Evolutionary conservation across 2,113 vertebrate species (phyloP).

Genomic region (Gorsachius goisagi): DNA sequence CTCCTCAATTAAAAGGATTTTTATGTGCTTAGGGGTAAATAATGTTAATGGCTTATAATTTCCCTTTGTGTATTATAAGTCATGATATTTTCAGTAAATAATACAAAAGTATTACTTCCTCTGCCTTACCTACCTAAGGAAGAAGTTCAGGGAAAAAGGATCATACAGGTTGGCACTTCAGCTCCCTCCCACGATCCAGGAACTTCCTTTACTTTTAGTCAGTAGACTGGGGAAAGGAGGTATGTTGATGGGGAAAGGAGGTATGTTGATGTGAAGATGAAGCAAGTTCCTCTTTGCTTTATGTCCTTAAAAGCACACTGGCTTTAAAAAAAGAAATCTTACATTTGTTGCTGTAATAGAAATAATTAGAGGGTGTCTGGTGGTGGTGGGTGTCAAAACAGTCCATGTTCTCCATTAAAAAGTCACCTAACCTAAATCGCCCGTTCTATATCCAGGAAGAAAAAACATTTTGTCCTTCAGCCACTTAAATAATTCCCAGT

Average conservation of each 20-base stretch:
- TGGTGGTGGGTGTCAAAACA: neutral
- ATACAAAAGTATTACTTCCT: neutral
- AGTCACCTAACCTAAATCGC: neutral
- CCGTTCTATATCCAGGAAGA: neutral
- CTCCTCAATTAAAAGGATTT: neutral
- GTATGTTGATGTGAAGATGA: neutral
- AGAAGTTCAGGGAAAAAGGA: neutral
- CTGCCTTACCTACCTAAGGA: neutral
- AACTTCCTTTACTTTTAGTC: neutral
- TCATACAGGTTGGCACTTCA: neutral
- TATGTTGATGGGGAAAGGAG: neutral
- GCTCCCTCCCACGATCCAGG: neutral
- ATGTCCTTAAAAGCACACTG: neutral
- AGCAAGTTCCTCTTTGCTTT: neutral
- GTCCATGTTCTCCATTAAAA: neutral
- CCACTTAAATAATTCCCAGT: neutral
- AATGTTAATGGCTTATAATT: neutral
- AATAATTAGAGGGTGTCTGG: neutral
- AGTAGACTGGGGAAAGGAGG: neutral
- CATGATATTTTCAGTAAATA: neutral
- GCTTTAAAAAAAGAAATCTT: neutral
- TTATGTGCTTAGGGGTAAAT: neutral
- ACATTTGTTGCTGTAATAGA: neutral
- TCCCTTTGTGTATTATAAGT: neutral
- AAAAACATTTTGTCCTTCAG: neutral